Evolutionary conservation across 2,888 invertebrate genomes (phyloP).

Genomic region (Ochlodes sylvanus): DNA sequence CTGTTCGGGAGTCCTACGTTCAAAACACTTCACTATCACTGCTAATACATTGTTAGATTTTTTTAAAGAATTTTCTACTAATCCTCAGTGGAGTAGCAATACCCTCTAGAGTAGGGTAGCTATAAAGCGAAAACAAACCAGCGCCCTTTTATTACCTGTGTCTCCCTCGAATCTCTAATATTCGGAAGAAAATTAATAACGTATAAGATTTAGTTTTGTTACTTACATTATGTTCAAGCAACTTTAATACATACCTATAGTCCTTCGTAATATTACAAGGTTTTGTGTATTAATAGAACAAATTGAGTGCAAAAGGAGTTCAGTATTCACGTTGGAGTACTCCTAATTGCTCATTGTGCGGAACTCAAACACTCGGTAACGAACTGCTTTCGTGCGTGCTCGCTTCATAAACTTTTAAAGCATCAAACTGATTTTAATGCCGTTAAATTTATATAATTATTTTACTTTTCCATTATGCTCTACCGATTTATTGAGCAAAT

Average conservation of each 20-base stretch:
- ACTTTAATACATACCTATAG: neutral
- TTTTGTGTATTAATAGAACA: constrained; percentile 17
- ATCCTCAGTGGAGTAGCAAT: too few relatives aligned
- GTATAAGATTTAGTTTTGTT: neutral
- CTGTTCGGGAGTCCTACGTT: too few relatives aligned
- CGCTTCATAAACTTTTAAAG: constrained; percentile 27
- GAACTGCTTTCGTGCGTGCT: constrained; percentile 36
- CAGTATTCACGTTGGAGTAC: constrained; percentile 24
- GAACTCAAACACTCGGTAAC: constrained; percentile 37
- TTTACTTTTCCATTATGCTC: neutral
- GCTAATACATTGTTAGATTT: too few relatives aligned
- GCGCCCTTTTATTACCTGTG: too few relatives aligned
- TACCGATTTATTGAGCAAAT: constrained; percentile 12
- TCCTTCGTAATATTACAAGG: neutral
- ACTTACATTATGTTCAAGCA: neutral
- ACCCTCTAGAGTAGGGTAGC: too few relatives aligned
- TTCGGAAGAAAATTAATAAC: too few relatives aligned
- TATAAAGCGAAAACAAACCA: too few relatives aligned
- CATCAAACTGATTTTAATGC: constrained; percentile 25
- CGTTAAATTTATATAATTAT: constrained; percentile 16
- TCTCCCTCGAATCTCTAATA: too few relatives aligned
- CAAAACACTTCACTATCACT: too few relatives aligned
- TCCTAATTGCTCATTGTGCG: constrained; percentile 36
- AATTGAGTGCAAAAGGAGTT: constrained; percentile 26
- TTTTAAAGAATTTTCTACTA: too few relatives aligned